These are phyloP conservation scores for Rattus rattus DNA, from an alignment of 2,113 vertebrate genomes.

Conservation along the genomic window DNA sequence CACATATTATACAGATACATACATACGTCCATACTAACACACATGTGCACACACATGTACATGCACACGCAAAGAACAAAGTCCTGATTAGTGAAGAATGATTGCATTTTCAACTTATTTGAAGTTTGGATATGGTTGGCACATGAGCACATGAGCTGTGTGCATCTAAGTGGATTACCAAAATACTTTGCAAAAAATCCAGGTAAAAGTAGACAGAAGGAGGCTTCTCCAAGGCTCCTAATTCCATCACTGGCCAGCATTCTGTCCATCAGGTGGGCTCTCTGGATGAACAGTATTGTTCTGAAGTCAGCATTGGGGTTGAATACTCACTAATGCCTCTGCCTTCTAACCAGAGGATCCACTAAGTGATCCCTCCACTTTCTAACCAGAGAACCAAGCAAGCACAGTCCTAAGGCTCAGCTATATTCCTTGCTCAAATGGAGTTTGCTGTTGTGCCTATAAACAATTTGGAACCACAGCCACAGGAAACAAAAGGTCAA, in stretches of 20 bases:
- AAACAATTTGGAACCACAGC: neutral
- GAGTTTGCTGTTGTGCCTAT: neutral
- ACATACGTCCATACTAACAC: neutral
- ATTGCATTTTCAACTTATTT: neutral
- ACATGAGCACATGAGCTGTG: conserved; percentile 6
- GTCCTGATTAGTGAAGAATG: neutral
- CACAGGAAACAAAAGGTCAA: neutral
- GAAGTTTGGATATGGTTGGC: neutral
- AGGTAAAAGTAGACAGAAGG: neutral
- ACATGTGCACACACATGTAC: neutral
- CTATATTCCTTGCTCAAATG: neutral
- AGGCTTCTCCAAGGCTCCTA: neutral
- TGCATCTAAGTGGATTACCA: neutral
- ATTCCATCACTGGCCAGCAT: neutral
- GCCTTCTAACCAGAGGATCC: neutral
- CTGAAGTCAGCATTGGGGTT: neutral
- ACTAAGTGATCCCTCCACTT: neutral
- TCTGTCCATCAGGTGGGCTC: neutral
- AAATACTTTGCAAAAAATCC: neutral
- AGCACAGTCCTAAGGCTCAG: neutral
- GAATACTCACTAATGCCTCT: neutral
- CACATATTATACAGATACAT: neutral
- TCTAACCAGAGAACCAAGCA: neutral
- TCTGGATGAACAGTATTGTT: neutral
- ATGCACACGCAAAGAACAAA: neutral